Evolutionary conservation across 2,797 vertebrate species (phyloP).

Genomic region (Microctenopoma steveboyesi): DNA sequence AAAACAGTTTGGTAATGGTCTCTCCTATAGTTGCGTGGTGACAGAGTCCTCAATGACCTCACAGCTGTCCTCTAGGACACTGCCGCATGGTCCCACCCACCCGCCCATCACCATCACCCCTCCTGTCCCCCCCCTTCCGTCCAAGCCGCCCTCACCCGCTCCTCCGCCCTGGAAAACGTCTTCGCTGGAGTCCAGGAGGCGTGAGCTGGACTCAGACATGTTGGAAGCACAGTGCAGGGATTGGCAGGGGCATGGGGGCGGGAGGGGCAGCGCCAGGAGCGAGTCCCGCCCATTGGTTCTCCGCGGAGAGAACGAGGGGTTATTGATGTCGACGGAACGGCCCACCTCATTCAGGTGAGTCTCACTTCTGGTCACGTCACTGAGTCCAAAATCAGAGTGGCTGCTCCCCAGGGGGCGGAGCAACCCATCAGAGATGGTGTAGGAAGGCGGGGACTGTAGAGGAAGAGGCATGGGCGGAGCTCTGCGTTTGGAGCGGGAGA

Average conservation of each 20-base stretch:
- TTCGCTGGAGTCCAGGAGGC: constrained; percentile 93
- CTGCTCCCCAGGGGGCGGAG: constrained; percentile 89
- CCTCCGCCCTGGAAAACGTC: constrained; percentile 89
- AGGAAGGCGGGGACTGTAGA: constrained; percentile 87
- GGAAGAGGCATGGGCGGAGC: constrained; percentile 86
- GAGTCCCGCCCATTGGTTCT: constrained; percentile 85
- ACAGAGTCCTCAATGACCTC: constrained; percentile 92
- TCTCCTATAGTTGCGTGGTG: constrained; percentile 92
- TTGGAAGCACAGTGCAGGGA: constrained; percentile 96
- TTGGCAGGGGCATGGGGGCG: constrained; percentile 86
- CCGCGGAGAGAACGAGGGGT: constrained; percentile 65
- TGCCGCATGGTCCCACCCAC: constrained; percentile 91
- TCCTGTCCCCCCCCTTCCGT: constrained; percentile 56
- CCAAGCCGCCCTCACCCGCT: constrained; percentile 26
- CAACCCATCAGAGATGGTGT: constrained; percentile 93
- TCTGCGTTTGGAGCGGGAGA: constrained; percentile 93
- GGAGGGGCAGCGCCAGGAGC: constrained; percentile 83
- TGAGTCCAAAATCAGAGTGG: constrained; percentile 86
- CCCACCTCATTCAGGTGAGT: constrained; percentile 91
- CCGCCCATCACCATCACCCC: constrained; percentile 71
- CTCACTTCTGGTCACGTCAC: constrained; percentile 89
- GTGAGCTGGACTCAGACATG: constrained; percentile 94
- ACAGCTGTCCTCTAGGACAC: constrained; percentile 85
- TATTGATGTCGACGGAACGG: constrained; percentile 60
- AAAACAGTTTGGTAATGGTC: constrained; percentile 40